phyloP scores from a whole-genome alignment of 2,113 vertebrate genomes.

The rat (Rattus norvegicus) region DNA sequence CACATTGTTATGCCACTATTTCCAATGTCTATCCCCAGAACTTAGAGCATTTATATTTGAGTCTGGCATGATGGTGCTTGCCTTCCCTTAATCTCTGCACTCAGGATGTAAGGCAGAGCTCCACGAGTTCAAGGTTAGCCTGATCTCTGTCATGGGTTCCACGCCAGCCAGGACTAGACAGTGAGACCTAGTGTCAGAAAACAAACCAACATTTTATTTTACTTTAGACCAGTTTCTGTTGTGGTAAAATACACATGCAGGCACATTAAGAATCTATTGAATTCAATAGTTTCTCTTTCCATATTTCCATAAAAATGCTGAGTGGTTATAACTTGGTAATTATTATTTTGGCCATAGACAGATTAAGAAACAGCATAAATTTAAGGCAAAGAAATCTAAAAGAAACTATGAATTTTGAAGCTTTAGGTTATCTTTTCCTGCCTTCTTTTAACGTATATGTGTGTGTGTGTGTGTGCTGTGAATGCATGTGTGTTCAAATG shows the following conservation, averaged over 20 bases:
- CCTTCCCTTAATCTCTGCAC: background rate
- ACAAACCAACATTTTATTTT: background rate
- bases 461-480: background rate
- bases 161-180: background rate
- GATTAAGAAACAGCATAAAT: background rate
- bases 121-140: background rate
- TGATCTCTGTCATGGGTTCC: background rate
- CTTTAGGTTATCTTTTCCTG: background rate
- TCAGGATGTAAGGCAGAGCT: background rate
- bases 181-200: background rate
- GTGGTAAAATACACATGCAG: background rate
- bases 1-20: background rate
- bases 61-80: background rate
- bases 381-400: background rate
- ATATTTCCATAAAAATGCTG: conserved; percentile 27
- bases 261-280: background rate
- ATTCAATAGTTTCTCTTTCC: background rate
- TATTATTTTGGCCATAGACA: background rate
- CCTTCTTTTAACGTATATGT: background rate
- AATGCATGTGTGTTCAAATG: background rate
- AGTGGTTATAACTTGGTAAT: background rate
- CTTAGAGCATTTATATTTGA: background rate
- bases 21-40: background rate
- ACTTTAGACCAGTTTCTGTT: background rate
- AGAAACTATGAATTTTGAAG: background rate